phyloP scores from a whole-genome alignment of 2,888 invertebrate species.

The Oxyscelio sp. region DNA sequence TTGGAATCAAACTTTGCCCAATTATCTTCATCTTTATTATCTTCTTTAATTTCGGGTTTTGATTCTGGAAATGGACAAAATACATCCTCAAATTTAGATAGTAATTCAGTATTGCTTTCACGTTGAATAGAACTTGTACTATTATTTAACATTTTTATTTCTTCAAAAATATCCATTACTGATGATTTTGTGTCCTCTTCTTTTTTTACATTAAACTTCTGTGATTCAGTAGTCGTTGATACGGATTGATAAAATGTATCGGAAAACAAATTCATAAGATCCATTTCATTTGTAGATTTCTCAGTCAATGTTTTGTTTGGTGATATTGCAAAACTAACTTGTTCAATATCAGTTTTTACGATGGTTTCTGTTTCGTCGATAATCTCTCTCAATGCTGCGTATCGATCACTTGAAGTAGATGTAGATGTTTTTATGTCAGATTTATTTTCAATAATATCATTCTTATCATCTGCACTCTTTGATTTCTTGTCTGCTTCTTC shows the following conservation, averaged over 20 bases:
- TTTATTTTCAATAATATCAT: conserved; percentile 82
- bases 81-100: conserved; percentile 84
- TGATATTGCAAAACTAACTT: conserved; percentile 51
- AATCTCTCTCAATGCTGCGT: conserved; percentile 94
- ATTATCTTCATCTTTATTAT: conserved; percentile 83
- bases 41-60: conserved; percentile 78
- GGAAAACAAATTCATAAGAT: conserved; percentile 85
- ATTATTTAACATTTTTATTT: conserved; percentile 86
- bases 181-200: conserved; percentile 81
- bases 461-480: conserved; percentile 65
- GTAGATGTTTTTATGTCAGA: conserved; percentile 88
- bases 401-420: conserved; percentile 91
- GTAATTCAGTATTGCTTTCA: conserved; percentile 61
- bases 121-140: conserved; percentile 61
- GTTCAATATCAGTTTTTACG: conserved; percentile 66
- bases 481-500: conserved; percentile 53
- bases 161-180: conserved; percentile 86
- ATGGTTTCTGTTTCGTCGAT: conserved; percentile 88
- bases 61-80: conserved; percentile 83
- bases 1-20: conserved; percentile 88
- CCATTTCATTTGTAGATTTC: conserved; percentile 81
- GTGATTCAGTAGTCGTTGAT: conserved; percentile 76
- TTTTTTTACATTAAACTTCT: conserved; percentile 74
- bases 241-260: conserved; percentile 78
- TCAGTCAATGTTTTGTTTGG: conserved; percentile 69